These are phyloP conservation scores for Agrotis segetum DNA, from an alignment of 2,888 invertebrate genomes.

Conservation along the genomic window DNA sequence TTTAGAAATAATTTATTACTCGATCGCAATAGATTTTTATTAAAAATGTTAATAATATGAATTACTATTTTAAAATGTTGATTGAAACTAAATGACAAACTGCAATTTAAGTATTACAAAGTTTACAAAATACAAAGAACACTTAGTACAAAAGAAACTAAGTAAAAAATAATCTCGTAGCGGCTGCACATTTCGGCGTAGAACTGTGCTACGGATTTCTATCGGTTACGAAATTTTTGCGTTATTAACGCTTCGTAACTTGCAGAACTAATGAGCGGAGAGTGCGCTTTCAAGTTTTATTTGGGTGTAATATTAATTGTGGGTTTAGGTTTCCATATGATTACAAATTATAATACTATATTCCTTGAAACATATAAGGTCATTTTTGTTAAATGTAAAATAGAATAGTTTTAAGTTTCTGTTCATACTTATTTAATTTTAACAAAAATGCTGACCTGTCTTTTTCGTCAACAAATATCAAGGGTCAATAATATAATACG, in stretches of 20 bases:
- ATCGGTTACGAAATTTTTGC: not conserved
- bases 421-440: not conserved
- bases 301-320: no score
- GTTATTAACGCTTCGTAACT: no score
- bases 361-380: not conserved
- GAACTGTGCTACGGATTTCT: conserved; percentile 22
- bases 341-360: not conserved
- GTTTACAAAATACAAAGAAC: not conserved
- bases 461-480: not conserved
- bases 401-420: not conserved
- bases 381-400: no score
- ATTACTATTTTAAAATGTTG: not conserved
- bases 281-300: no score
- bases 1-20: conserved; percentile 30
- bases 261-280: not conserved
- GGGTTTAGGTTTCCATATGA: no score
- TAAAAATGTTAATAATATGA: not conserved
- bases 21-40: conserved; percentile 19
- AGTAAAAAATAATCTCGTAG: conserved; percentile 3
- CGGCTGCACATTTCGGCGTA: not conserved
- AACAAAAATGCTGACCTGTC: no score
- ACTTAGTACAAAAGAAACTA: not conserved
- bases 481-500: no score
- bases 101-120: not conserved
- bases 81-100: not conserved